Evolutionary conservation across 2,113 vertebrate genomes (phyloP).

Genomic region (Ciconia boyciana): DNA sequence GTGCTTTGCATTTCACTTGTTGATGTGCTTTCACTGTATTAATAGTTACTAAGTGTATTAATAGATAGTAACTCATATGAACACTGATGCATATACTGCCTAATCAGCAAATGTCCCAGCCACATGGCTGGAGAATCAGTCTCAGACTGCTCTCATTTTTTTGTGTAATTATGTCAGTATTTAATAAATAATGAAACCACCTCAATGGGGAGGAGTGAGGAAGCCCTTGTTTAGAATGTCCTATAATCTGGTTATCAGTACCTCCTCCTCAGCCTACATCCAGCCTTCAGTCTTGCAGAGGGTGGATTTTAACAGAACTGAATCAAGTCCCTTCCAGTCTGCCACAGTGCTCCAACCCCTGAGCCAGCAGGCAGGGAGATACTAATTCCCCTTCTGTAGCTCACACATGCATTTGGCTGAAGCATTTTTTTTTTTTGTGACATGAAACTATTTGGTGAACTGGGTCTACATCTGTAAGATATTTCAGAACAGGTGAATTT

Average conservation of each 20-base stretch:
- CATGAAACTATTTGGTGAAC: not conserved
- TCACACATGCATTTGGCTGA: not conserved
- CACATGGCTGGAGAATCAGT: not conserved
- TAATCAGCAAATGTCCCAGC: not conserved
- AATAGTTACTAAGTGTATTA: not conserved
- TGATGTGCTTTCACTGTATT: not conserved
- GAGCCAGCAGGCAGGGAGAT: not conserved
- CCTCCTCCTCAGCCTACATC: not conserved
- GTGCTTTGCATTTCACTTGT: not conserved
- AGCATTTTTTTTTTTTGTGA: accelerated
- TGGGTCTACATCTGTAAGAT: not conserved
- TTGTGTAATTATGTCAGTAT: not conserved
- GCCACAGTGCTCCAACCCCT: not conserved
- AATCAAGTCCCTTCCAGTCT: not conserved
- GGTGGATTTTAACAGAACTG: not conserved
- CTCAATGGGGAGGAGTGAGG: not conserved
- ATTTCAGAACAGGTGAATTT: not conserved
- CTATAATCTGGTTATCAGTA: not conserved
- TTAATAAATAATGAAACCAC: not conserved
- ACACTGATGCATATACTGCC: not conserved
- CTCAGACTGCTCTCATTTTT: not conserved
- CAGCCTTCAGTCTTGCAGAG: not conserved
- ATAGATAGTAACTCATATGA: not conserved
- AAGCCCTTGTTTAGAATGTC: not conserved
- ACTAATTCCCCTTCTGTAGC: not conserved